Percentiles rank a stretch among this genome's conserved stretches.
Evolutionary conservation across 2,888 invertebrate genomes (phyloP).

Genomic region (Synanthedon vespiformis): DNA sequence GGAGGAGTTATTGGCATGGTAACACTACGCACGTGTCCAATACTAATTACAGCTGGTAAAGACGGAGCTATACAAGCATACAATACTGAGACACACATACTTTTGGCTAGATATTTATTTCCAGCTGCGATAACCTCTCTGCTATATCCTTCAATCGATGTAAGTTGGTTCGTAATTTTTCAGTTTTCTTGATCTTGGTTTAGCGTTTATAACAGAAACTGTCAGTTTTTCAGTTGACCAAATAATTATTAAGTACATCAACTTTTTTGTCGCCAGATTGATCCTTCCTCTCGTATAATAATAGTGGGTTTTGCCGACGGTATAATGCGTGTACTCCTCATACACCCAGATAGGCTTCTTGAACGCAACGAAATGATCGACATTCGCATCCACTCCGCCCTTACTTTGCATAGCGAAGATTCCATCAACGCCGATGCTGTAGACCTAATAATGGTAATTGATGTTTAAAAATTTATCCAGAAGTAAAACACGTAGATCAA

Average conservation of each 20-base stretch:
- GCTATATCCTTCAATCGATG: constrained; percentile 79
- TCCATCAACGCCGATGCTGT: constrained; percentile 37
- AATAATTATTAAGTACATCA: neutral
- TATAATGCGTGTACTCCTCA: constrained; percentile 68
- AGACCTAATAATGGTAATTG: constrained; percentile 43
- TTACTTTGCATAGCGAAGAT: constrained; percentile 50
- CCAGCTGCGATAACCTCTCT: constrained; percentile 68
- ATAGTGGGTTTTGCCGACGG: constrained; percentile 80
- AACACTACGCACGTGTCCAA: constrained; percentile 75
- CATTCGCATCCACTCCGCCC: constrained; percentile 38
- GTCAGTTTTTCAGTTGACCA: neutral
- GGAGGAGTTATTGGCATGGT: constrained; percentile 79
- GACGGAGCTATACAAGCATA: constrained; percentile 82
- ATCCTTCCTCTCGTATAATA: constrained; percentile 73
- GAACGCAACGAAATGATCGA: constrained; percentile 25
- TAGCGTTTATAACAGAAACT: too few relatives aligned
- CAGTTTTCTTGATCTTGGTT: too few relatives aligned
- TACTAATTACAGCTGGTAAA: constrained; percentile 78
- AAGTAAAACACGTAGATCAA: too few relatives aligned
- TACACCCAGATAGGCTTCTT: constrained; percentile 42
- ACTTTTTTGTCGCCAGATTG: constrained; percentile 52
- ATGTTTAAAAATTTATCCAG: neutral
- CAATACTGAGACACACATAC: constrained; percentile 71
- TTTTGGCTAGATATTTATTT: constrained; percentile 71
- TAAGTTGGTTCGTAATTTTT: constrained; percentile 28